Evolutionary conservation across 2,888 invertebrate species (phyloP).

Genomic region (Spatulosminthurus flaviceps): DNA sequence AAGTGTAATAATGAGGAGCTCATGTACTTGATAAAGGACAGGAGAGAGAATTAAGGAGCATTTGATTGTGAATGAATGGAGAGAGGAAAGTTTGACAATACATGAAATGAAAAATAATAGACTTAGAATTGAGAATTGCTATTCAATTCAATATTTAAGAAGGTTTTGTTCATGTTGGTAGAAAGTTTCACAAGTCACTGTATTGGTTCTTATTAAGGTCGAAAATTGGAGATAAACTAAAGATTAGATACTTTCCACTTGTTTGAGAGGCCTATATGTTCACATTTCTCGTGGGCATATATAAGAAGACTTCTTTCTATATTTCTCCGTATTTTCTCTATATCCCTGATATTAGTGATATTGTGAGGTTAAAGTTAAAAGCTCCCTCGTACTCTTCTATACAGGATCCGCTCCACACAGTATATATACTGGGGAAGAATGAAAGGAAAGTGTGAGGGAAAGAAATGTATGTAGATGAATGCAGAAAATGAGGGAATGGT

Average conservation of each 20-base stretch:
- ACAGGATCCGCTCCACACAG: too few relatives aligned
- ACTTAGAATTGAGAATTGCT: conserved; percentile 17
- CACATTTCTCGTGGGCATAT: neutral
- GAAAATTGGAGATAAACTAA: neutral
- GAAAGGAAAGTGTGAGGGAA: conserved; percentile 12
- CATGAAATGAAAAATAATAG: conserved; percentile 37
- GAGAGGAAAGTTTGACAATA: conserved; percentile 10
- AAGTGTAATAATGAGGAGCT: neutral
- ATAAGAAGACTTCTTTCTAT: neutral
- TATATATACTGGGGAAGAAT: too few relatives aligned
- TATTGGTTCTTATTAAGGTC: neutral
- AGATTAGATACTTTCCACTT: conserved; percentile 18
- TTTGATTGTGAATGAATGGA: conserved; percentile 10
- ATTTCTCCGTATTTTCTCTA: too few relatives aligned
- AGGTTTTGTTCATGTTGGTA: neutral
- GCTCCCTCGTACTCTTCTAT: too few relatives aligned
- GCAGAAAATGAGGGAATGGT: conserved; percentile 26
- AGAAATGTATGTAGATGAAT: conserved; percentile 21
- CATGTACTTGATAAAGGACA: conserved; percentile 1
- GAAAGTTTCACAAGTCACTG: neutral
- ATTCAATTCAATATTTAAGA: conserved; percentile 23
- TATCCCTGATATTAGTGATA: too few relatives aligned
- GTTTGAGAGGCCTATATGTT: neutral
- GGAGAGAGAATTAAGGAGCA: conserved; percentile 23
- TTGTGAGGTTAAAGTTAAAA: too few relatives aligned